Percentiles rank a stretch among this genome's conserved stretches.
These are phyloP conservation scores for Euwallacea similis DNA, from an alignment of 1,140 invertebrate species.

Conservation along the genomic window DNA sequence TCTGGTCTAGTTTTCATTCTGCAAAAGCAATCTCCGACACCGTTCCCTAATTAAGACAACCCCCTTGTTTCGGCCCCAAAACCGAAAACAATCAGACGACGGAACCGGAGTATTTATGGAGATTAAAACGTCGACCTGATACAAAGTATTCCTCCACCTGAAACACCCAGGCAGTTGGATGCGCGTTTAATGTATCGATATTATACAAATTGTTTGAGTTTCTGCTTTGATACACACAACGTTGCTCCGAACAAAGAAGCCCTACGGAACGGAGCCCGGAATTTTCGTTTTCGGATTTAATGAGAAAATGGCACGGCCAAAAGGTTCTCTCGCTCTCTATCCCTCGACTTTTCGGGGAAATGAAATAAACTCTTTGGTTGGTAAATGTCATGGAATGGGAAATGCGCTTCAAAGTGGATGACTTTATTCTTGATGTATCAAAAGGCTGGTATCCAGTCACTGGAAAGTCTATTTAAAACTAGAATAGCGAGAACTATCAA, in stretches of 20 bases:
- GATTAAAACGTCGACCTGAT: slow-evolving; percentile 15
- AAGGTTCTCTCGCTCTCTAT: too few relatives aligned
- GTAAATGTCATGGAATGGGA: too few relatives aligned
- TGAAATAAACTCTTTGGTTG: too few relatives aligned
- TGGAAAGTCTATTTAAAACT: too few relatives aligned
- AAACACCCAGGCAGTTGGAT: slow-evolving; percentile 8
- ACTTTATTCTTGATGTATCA: too few relatives aligned
- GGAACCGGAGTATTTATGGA: slow-evolving; percentile 6
- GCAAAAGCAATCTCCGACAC: too few relatives aligned
- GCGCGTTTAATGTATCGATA: slow-evolving; percentile 20
- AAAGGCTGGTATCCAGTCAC: too few relatives aligned
- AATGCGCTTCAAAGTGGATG: too few relatives aligned
- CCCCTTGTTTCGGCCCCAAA: background rate
- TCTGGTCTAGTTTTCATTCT: too few relatives aligned
- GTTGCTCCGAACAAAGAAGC: slow-evolving; percentile 8
- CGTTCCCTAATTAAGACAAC: too few relatives aligned
- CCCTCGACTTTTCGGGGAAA: too few relatives aligned
- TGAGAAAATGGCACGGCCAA: slow-evolving; percentile 15
- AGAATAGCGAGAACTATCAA: too few relatives aligned
- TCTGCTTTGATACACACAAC: slow-evolving; percentile 24
- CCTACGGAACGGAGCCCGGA: slow-evolving; percentile 9
- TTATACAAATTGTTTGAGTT: slow-evolving; percentile 25
- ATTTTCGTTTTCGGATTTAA: slow-evolving; percentile 21
- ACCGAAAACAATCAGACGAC: slow-evolving; percentile 1
- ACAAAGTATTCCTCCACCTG: slow-evolving; percentile 11